Percentiles rank a stretch among this genome's conserved stretches.
These are phyloP conservation scores for Dendronephthya gigantea DNA, from an alignment of 64 coral and sea anemone genomes.

Conservation along the genomic window DNA sequence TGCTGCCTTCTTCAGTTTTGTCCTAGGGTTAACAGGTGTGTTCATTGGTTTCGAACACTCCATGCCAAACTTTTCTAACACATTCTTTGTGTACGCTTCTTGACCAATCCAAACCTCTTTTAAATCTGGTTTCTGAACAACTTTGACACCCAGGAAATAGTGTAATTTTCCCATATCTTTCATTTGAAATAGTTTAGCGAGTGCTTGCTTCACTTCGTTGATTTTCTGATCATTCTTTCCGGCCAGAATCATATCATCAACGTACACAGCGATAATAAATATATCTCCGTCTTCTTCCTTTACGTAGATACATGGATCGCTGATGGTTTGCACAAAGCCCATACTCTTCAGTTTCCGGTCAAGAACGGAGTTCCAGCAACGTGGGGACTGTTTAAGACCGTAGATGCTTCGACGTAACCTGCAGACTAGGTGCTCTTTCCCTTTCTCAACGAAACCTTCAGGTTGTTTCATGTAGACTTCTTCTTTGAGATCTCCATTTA, in stretches of 20 bases:
- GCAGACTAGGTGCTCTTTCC: not conserved
- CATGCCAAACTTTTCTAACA: not conserved
- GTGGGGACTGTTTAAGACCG: slow-evolving; percentile 22
- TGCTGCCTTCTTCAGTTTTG: not conserved
- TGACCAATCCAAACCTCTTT: slow-evolving; percentile 8
- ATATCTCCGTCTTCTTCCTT: slow-evolving; percentile 22
- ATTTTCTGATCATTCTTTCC: not conserved
- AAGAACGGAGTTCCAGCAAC: slow-evolving; percentile 49
- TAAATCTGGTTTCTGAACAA: not conserved
- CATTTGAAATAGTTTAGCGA: not conserved
- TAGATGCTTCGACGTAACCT: slow-evolving; percentile 16
- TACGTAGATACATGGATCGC: slow-evolving; percentile 40
- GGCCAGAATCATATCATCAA: slow-evolving; percentile 5
- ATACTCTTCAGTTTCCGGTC: slow-evolving; percentile 29
- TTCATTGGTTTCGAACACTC: not conserved
- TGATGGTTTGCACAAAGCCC: not conserved
- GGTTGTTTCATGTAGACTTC: slow-evolving; percentile 53
- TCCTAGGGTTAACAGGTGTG: not conserved
- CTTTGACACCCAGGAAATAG: not conserved
- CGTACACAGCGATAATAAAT: slow-evolving; percentile 40
- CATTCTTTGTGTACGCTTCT: not conserved
- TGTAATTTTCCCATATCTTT: not conserved
- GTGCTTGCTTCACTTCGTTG: not conserved
- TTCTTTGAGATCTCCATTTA: slow-evolving; percentile 62
- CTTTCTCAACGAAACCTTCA: slow-evolving; percentile 30